Conservation (phyloP, 2,113 vertebrate species). For the Anguilla rostrata region DNA sequence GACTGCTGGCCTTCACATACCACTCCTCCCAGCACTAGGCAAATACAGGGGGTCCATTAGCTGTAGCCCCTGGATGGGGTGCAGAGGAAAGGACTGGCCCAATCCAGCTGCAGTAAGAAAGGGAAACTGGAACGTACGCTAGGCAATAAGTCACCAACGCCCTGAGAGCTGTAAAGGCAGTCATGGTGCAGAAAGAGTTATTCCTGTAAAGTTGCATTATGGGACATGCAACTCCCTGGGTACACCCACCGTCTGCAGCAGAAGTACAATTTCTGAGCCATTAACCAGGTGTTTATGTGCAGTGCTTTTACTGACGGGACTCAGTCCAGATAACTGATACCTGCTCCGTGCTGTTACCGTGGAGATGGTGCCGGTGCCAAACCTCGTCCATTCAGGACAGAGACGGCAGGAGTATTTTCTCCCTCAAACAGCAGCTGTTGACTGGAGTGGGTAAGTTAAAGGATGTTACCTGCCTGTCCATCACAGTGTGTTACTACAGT, state of each 20-base stretch:
- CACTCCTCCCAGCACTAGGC: slow-evolving; percentile 45
- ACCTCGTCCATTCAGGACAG: neutral
- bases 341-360: neutral
- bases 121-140: slow-evolving; percentile 55
- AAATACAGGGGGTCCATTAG: slow-evolving; percentile 60
- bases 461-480: neutral
- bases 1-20: slow-evolving; percentile 32
- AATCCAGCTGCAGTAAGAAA: slow-evolving; percentile 48
- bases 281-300: slow-evolving; percentile 9
- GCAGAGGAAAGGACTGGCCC: slow-evolving; percentile 56
- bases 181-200: slow-evolving; percentile 1
- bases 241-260: neutral
- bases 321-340: neutral
- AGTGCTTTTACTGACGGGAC: neutral
- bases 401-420: neutral
- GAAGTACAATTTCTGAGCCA: neutral
- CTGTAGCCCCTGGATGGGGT: slow-evolving; percentile 56
- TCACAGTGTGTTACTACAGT: neutral
- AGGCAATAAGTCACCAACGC: slow-evolving; percentile 54
- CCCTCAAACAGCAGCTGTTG: neutral
- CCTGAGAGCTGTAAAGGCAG: slow-evolving; percentile 38
- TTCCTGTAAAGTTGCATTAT: neutral
- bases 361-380: neutral
- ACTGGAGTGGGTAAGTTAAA: neutral
- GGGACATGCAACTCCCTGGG: neutral